Evolutionary conservation across 2,888 invertebrate species (phyloP).

Genomic region (Standfussiana lucernea): DNA sequence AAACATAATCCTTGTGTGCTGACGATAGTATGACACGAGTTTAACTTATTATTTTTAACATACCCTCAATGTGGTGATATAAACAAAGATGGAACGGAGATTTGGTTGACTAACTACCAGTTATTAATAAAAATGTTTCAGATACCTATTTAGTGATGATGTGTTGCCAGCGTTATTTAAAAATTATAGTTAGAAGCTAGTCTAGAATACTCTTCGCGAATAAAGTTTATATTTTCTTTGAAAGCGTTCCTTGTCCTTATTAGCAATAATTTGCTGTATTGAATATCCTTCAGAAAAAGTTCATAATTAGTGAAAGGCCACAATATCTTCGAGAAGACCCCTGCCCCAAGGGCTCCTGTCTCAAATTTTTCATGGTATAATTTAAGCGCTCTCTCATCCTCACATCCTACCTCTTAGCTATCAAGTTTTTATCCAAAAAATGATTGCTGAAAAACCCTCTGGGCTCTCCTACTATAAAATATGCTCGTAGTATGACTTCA

Average conservation of each 20-base stretch:
- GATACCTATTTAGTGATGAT: background rate
- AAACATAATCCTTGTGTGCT: constrained; percentile 13
- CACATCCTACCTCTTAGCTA: background rate
- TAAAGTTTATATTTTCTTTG: too few species aligned
- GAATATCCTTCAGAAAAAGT: too few species aligned
- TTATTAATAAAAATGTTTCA: background rate
- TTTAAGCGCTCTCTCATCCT: too few species aligned
- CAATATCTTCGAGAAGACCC: background rate
- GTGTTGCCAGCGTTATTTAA: background rate
- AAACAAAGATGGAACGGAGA: background rate
- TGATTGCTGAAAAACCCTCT: background rate
- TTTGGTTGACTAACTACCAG: constrained; percentile 27
- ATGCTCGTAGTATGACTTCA: background rate
- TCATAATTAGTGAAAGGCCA: too few species aligned
- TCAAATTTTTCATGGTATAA: background rate
- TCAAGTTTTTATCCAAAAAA: background rate
- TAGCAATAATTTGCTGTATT: too few species aligned
- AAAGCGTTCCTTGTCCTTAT: too few species aligned
- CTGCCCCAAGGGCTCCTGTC: background rate
- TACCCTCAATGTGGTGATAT: constrained; percentile 21
- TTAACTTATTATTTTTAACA: constrained; percentile 32
- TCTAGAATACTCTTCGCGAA: too few species aligned
- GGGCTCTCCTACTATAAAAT: background rate
- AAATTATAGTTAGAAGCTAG: too few species aligned
- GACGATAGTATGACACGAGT: constrained; percentile 12